Conservation (phyloP, 1,140 invertebrate species). For the Drepana arcuata region DNA sequence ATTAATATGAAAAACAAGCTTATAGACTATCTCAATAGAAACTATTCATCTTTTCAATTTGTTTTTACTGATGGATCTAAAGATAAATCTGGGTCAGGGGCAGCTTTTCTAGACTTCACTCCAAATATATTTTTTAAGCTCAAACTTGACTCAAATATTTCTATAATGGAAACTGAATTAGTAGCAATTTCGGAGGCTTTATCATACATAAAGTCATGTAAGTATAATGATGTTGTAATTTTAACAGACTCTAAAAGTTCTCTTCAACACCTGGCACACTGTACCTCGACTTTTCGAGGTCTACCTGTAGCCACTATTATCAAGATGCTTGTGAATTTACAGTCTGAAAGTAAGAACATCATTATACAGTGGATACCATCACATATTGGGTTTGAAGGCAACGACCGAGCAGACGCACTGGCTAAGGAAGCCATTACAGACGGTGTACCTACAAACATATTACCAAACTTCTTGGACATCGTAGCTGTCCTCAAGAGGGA, state of each 20-base stretch:
- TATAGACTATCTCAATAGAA: no score
- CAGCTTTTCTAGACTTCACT: background rate
- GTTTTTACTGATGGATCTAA: constrained; percentile 1
- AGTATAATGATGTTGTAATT: constrained; percentile 4
- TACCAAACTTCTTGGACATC: no score
- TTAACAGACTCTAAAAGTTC: constrained; percentile 10
- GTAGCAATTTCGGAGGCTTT: constrained; percentile 12
- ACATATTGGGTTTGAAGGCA: constrained; percentile 1
- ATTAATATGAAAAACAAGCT: no score
- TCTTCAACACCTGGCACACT: constrained; percentile 12
- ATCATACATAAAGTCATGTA: constrained; percentile 2
- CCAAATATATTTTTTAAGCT: background rate
- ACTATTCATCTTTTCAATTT: no score
- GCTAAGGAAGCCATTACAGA: background rate
- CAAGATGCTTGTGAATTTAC: no score
- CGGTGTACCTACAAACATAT: no score
- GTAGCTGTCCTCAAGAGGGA: no score
- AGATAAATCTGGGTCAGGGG: background rate
- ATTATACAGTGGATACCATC: constrained; percentile 7
- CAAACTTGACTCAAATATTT: background rate
- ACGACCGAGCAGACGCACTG: constrained; percentile 2
- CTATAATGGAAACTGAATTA: constrained; percentile 11
- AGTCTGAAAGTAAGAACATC: background rate
- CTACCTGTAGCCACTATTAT: constrained; percentile 10
- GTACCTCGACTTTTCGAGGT: constrained; percentile 8